phyloP scores from a whole-genome alignment of 2,113 vertebrate genomes.

The Excalfactoria chinensis region DNA sequence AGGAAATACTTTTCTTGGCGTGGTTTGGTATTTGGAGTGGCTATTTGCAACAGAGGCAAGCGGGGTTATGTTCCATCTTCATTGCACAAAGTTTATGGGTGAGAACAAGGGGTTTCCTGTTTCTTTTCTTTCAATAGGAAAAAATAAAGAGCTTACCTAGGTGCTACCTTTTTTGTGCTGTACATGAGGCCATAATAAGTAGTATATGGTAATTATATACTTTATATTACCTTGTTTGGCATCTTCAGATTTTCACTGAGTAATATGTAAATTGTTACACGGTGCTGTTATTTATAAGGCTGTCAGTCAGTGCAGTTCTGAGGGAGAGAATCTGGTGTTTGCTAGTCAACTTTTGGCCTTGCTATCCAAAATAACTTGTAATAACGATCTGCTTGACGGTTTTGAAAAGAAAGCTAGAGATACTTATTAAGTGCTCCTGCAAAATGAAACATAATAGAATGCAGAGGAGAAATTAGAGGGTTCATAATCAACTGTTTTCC shows the following conservation, averaged over 20 bases:
- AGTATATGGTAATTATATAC: background rate
- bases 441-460: background rate
- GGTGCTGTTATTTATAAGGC: slow-evolving; percentile 20
- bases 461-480: background rate
- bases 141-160: background rate
- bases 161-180: background rate
- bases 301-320: background rate
- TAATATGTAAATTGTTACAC: background rate
- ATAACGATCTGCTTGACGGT: background rate
- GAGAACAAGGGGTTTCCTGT: background rate
- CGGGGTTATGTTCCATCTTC: background rate
- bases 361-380: background rate
- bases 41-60: background rate
- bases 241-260: background rate
- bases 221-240: background rate
- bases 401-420: background rate
- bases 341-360: background rate
- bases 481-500: background rate
- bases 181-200: background rate
- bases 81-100: background rate
- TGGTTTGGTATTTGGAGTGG: background rate
- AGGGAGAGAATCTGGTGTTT: slow-evolving; percentile 16
- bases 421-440: background rate
- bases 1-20: background rate
- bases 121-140: background rate